Conservation (phyloP, 53 echinoderm and acorn worm genomes). For the Stichopus horrens region DNA sequence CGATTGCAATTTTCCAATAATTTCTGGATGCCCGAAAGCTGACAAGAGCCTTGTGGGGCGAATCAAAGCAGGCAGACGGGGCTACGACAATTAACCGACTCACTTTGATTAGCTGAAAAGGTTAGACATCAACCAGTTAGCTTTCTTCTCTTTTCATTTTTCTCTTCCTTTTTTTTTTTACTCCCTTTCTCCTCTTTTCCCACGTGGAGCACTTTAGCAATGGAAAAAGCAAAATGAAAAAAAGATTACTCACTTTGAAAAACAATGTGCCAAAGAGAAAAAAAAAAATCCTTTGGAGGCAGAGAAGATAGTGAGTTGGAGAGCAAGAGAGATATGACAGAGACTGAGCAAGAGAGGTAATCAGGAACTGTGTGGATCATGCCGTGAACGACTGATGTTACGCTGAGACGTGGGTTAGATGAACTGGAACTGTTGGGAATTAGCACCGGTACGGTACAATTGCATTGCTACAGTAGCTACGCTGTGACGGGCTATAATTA, state of each 20-base stretch:
- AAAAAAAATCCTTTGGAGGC: neutral
- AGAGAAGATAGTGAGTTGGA: neutral
- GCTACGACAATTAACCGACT: constrained; percentile 30
- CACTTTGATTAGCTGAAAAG: constrained; percentile 42
- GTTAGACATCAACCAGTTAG: constrained; percentile 36
- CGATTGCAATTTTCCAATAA: constrained; percentile 41
- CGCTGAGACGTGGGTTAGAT: neutral
- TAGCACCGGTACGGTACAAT: neutral
- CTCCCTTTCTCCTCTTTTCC: neutral
- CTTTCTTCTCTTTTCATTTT: neutral
- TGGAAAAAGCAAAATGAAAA: too few species aligned
- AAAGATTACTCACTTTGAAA: too few species aligned
- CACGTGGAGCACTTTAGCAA: neutral
- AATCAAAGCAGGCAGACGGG: constrained; percentile 24
- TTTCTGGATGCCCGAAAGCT: constrained; percentile 6
- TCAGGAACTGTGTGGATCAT: neutral
- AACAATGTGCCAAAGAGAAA: neutral
- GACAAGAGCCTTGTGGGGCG: constrained; percentile 33
- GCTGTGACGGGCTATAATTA: neutral
- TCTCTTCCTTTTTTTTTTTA: neutral
- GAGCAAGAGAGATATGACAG: neutral
- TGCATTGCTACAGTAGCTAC: neutral
- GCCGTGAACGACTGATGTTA: neutral
- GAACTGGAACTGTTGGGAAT: neutral
- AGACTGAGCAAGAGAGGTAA: neutral